Base-by-base conservation (phyloP, 2,797 vertebrate genomes). In the Lacerta bilineata region DNA sequence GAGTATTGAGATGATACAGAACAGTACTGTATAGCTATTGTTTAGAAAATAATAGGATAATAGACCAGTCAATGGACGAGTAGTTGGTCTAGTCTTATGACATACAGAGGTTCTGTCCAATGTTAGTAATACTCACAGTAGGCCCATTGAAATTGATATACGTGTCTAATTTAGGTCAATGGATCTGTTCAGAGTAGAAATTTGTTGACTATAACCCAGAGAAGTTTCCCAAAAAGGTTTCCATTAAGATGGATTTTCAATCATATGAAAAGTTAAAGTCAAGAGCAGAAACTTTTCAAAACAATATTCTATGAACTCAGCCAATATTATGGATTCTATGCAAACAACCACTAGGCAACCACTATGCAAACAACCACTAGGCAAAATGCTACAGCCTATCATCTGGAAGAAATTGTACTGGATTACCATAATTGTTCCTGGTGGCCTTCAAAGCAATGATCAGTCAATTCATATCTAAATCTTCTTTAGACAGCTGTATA, bases 351-450 rank as follows among this genome's bases (percentile, higher is more conserved):
- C 36, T 13, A 46, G 55, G 79, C 69, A 81, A 81, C n/a, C n/a
- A n/a, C 4, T 23, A 39, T 20, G n/a, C 41, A 25, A 64, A 80
- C 5, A 81, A 61, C 27, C 61, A 59, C 36, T 13, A 46, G 55
- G 79, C 69, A 81, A 81, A 81, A 74, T 13, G 81, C 69, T 43
- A 43, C 55, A 61, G 55, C 17, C 69, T 81, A 69, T 82, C 79
- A 75, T 43, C 43, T 17, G 10, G 29, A 43, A n/a, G 7, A 61
- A 87, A 81, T 87, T 50, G 36, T 80, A 61, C n/a, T 33, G 36
- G 46, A 87, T 87, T 87, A 80, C 78, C 85, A 80, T 87, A 87
- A 80, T 87, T 80, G 78, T 87, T 87, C 50, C 85, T 61, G 46
- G 68, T 87, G 85, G 78, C 85, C 78, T 55, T 80, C 85, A 80